Percentiles rank a stretch among this genome's conserved stretches.
phyloP scores from a whole-genome alignment of 2,888 invertebrate species.

The Drosophila buzzatii region DNA sequence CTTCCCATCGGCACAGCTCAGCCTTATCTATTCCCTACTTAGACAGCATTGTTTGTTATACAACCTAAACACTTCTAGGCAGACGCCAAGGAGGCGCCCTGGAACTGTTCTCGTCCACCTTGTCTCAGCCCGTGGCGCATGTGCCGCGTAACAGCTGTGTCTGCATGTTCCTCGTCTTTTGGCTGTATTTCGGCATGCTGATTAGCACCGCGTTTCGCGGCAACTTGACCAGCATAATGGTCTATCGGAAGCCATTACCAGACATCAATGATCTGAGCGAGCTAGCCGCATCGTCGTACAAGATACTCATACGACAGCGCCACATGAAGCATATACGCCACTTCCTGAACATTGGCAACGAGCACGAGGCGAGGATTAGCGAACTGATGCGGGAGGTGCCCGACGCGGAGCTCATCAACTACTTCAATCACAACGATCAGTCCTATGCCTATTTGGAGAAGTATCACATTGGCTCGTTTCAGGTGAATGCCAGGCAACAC shows the following conservation, averaged over 20 bases:
- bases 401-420: conserved; percentile 84
- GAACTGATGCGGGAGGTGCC: conserved; percentile 84
- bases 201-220: conserved; percentile 83
- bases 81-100: conserved; percentile 35
- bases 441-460: conserved; percentile 86
- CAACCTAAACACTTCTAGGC: neutral
- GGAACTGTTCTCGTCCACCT: conserved; percentile 69
- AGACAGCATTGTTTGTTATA: too few relatives aligned
- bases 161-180: conserved; percentile 78
- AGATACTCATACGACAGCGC: conserved; percentile 83
- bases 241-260: conserved; percentile 77
- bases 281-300: conserved; percentile 79
- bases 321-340: conserved; percentile 84
- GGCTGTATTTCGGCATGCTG: conserved; percentile 83
- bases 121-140: conserved; percentile 69
- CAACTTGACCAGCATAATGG: conserved; percentile 83
- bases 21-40: neutral
- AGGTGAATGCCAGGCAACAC: conserved; percentile 72
- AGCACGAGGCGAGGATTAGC: conserved; percentile 71
- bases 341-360: conserved; percentile 82
- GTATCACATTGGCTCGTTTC: conserved; percentile 84
- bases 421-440: conserved; percentile 85
- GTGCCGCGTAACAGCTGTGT: conserved; percentile 53
- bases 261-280: conserved; percentile 80
- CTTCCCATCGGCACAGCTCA: too few relatives aligned